Evolutionary conservation across 2,113 vertebrate genomes (phyloP).

Genomic region (Halcyon malimbica): DNA sequence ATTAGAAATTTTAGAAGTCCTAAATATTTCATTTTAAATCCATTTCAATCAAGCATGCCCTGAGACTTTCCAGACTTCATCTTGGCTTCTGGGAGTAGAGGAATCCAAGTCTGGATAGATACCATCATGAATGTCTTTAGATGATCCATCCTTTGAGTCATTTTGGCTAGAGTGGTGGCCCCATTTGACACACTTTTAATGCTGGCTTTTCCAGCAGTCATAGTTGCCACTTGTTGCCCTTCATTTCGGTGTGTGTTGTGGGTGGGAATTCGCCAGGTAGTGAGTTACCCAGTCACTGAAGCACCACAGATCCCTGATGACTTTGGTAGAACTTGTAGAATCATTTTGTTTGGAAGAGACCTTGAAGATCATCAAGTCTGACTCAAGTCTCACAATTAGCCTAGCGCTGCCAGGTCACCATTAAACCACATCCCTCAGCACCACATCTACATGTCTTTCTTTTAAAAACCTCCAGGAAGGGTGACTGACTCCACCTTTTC

Average conservation of each 20-base stretch:
- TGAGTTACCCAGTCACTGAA: not conserved
- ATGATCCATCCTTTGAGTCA: not conserved
- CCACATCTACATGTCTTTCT: too few species aligned
- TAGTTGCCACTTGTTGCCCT: not conserved
- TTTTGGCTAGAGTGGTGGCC: not conserved
- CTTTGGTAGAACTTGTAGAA: not conserved
- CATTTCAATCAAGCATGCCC: not conserved
- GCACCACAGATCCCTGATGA: not conserved
- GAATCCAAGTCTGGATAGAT: not conserved
- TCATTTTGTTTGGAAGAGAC: too few species aligned
- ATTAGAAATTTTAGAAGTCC: not conserved
- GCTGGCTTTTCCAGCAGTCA: not conserved
- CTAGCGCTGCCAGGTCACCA: too few species aligned
- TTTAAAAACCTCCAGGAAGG: too few species aligned
- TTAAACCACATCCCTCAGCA: too few species aligned
- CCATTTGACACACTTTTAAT: not conserved
- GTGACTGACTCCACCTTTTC: too few species aligned
- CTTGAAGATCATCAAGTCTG: too few species aligned
- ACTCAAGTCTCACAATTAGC: too few species aligned
- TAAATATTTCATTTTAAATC: not conserved
- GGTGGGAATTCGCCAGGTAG: not conserved
- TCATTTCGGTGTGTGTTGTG: not conserved
- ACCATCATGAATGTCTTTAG: not conserved
- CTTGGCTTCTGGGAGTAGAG: not conserved
- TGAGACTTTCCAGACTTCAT: not conserved